phyloP scores from a whole-genome alignment of 2,888 invertebrate genomes.

The Horisme vitalbata region DNA sequence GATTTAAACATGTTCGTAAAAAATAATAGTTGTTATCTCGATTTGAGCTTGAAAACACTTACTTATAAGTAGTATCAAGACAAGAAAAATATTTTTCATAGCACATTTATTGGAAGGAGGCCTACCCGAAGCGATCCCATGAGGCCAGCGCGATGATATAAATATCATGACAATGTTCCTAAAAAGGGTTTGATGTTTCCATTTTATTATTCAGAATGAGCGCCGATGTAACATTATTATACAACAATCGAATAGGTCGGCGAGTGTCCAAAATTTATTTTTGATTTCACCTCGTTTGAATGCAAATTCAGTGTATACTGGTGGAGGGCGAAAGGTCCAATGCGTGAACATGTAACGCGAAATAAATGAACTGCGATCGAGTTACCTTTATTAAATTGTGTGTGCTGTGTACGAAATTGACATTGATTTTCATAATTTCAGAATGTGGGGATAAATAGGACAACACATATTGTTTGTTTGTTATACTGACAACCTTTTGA shows the following conservation, averaged over 20 bases:
- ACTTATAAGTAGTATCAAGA: no score
- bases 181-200: slow-evolving; percentile 20
- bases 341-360: slow-evolving; percentile 45
- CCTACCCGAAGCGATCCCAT: background rate
- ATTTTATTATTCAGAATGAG: slow-evolving; percentile 29
- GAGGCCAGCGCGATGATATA: background rate
- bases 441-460: background rate
- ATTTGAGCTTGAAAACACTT: no score
- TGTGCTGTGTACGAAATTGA: slow-evolving; percentile 21
- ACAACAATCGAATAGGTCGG: slow-evolving; percentile 33
- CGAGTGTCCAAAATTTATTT: slow-evolving; percentile 42
- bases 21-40: no score
- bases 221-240: slow-evolving; percentile 33
- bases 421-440: slow-evolving; percentile 2
- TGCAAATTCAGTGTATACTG: slow-evolving; percentile 45
- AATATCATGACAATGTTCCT: slow-evolving; percentile 9
- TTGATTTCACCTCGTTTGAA: slow-evolving; percentile 55
- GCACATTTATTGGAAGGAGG: no score
- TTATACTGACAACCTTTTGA: no score
- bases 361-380: slow-evolving; percentile 44
- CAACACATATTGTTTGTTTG: no score
- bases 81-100: no score
- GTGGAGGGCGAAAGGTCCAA: slow-evolving; percentile 45
- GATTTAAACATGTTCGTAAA: no score
- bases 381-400: slow-evolving; percentile 31